A percentile compares a stretch with the other conserved stretches of the same genome.
These are phyloP conservation scores for Shinisaurus crocodilurus DNA, from an alignment of 2,113 vertebrate species.

Conservation along the genomic window DNA sequence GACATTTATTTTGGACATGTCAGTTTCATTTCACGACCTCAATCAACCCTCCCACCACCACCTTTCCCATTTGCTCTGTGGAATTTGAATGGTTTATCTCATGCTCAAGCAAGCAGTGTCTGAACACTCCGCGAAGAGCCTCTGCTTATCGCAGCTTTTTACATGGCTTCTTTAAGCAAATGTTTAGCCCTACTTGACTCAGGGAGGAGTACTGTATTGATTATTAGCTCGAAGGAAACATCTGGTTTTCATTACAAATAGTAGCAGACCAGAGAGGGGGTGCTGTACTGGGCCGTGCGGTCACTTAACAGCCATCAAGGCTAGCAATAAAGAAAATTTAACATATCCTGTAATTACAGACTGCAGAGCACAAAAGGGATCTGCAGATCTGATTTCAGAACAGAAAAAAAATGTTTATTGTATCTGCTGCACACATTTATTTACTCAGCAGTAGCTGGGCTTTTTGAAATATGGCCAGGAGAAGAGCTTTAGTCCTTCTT, in stretches of 20 bases:
- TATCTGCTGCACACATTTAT: constrained; percentile 77
- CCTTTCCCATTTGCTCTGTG: constrained; percentile 50
- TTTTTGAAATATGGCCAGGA: constrained; percentile 68
- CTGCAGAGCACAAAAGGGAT: constrained; percentile 74
- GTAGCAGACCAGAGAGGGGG: constrained; percentile 77
- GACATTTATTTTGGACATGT: constrained; percentile 34
- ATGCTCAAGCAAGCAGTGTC: constrained; percentile 73
- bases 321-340: constrained; percentile 86
- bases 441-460: constrained; percentile 70
- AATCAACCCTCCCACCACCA: background rate
- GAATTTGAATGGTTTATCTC: constrained; percentile 87
- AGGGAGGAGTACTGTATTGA: constrained; percentile 84
- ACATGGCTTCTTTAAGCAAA: constrained; percentile 87
- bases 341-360: constrained; percentile 89
- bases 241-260: constrained; percentile 88
- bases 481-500: constrained; percentile 34
- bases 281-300: constrained; percentile 77
- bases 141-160: constrained; percentile 75
- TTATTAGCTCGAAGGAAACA: constrained; percentile 88
- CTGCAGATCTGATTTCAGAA: constrained; percentile 81
- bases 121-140: constrained; percentile 61
- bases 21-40: background rate
- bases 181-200: constrained; percentile 83
- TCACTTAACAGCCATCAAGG: constrained; percentile 82
- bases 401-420: constrained; percentile 81